A percentile compares a stretch with the other conserved stretches of the same genome.
Conservation (phyloP, 2,113 vertebrate species). For the Camarhynchus parvulus region DNA sequence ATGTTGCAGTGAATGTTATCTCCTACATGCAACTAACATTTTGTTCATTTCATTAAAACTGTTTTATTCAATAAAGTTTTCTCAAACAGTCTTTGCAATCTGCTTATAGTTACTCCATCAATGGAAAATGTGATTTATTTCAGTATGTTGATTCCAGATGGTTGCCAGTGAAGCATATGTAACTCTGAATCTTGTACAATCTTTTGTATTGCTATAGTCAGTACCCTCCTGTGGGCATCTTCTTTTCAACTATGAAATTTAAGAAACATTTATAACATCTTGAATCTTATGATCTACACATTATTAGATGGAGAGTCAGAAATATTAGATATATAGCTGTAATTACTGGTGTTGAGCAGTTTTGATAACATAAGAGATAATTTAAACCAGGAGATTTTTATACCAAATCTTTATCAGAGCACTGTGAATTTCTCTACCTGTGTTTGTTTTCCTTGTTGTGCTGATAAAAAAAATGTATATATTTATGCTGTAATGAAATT, state of each 20-base stretch:
- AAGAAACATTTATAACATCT: not conserved
- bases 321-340: not conserved
- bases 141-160: not conserved
- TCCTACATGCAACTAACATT: not conserved
- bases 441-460: not conserved
- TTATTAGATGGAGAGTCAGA: not conserved
- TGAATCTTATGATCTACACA: not conserved
- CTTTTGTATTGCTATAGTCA: not conserved
- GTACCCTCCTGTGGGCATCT: not conserved
- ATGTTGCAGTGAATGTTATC: not conserved
- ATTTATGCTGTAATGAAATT: not conserved
- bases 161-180: not conserved
- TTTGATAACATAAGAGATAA: not conserved
- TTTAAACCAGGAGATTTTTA: not conserved
- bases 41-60: not conserved
- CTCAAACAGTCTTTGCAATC: not conserved
- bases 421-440: not conserved
- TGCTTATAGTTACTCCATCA: not conserved
- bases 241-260: not conserved
- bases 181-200: not conserved
- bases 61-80: not conserved
- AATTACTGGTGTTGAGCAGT: not conserved
- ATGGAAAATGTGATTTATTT: conserved; percentile 2
- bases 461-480: not conserved
- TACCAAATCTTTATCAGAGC: not conserved